A percentile compares a stretch with the other conserved stretches of the same genome.
Evolutionary conservation across 2,888 invertebrate species (phyloP).

Genomic region (Notodonta dromedarius): DNA sequence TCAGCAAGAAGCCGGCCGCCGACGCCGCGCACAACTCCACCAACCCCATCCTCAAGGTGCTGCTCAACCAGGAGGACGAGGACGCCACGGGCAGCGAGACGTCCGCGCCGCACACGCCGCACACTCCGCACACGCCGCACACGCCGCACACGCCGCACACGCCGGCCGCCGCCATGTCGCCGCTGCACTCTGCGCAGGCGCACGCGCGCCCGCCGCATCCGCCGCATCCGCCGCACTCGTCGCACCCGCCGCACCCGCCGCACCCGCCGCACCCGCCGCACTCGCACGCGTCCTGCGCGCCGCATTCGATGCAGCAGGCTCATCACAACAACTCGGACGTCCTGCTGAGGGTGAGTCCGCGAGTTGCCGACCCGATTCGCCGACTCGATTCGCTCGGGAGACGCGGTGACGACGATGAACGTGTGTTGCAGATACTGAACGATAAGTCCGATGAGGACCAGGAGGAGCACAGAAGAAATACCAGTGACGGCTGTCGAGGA

Average conservation of each 20-base stretch:
- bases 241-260: constrained; percentile 38
- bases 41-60: constrained; percentile 72
- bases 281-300: constrained; percentile 14
- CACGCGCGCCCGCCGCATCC: constrained; percentile 47
- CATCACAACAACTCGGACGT: constrained; percentile 81
- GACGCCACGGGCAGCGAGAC: constrained; percentile 71
- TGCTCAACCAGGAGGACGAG: constrained; percentile 77
- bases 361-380: constrained; percentile 5
- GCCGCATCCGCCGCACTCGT: constrained; percentile 39
- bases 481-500: constrained; percentile 51
- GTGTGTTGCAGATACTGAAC: constrained; percentile 87
- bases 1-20: constrained; percentile 81
- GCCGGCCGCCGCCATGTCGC: constrained; percentile 50
- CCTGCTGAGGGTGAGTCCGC: constrained; percentile 75
- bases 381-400: constrained; percentile 1
- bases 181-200: constrained; percentile 49
- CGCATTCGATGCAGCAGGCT: constrained; percentile 45
- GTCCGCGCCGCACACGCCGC: constrained; percentile 74
- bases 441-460: constrained; percentile 93
- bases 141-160: constrained; percentile 64
- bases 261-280: constrained; percentile 47
- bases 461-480: constrained; percentile 82
- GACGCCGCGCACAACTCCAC: constrained; percentile 61
- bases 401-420: constrained; percentile 3
- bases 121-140: constrained; percentile 66